Conservation (phyloP, 2,888 invertebrate species). For the Teleogryllus oceanicus region DNA sequence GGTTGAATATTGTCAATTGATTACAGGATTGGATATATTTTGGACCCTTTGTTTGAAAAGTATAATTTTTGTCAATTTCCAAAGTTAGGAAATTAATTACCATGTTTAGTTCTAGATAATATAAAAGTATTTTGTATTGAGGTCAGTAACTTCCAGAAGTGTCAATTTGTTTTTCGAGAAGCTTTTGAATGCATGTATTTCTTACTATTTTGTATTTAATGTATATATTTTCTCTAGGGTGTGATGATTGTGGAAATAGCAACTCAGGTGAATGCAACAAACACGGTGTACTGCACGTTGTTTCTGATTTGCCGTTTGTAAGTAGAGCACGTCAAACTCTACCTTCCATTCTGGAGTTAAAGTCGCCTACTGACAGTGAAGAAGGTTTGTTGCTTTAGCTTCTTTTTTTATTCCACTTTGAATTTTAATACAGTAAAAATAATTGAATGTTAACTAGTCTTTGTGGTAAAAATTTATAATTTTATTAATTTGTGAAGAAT, state of each 20-base stretch:
- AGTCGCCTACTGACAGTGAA: background rate
- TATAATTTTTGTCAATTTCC: no score
- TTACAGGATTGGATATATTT: no score
- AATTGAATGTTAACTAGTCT: no score
- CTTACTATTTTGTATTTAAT: background rate
- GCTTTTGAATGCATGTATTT: background rate
- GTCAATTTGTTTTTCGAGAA: background rate
- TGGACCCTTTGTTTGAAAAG: no score
- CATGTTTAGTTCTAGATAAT: no score
- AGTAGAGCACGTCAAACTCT: conserved; percentile 34
- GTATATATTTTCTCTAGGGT: conserved; percentile 30
- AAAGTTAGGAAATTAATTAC: no score
- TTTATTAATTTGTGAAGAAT: no score
- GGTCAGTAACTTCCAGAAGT: no score
- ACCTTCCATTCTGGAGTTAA: conserved; percentile 29
- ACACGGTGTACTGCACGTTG: conserved; percentile 35
- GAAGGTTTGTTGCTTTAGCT: background rate
- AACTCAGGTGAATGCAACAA: conserved; percentile 35
- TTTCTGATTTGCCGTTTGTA: conserved; percentile 32
- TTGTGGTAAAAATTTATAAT: no score
- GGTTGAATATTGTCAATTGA: no score
- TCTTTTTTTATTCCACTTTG: background rate
- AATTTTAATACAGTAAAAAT: no score
- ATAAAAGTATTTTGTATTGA: no score
- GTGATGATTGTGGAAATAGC: conserved; percentile 36